Evolutionary conservation across 2,113 vertebrate genomes (phyloP), one percentile per base, ranked within the genome.

Genomic region (Grallaria varia): DNA sequence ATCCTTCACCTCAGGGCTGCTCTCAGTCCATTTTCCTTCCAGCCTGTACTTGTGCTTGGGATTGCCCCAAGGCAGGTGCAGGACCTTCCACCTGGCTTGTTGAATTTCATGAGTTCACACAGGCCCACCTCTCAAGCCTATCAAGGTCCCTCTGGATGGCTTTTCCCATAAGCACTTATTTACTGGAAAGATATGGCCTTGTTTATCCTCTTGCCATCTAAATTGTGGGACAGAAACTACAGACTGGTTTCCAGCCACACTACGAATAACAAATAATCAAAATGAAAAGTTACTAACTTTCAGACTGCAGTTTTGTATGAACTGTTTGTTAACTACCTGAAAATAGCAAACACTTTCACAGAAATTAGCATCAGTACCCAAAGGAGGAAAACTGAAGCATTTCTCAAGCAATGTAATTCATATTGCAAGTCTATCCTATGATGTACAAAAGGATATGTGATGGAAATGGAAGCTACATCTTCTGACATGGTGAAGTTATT

Each of bases 111-210:
- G 59, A 62, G 37, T 27, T 62, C 35, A 39, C 25, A 62, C 17
- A 62, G 17, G 14, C n/a, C 25, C 24, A 39, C 24, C 35, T 19
- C 59, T 60, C 35, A 60, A 39, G 25, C 35, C 11, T 39, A 17
- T 19, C 35, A 25, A 60, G 23, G 35, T 37, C 35, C 58, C 35
- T 62, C 30, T 62, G 1, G 1, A 11, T 50, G 27, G 12, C 22
- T 42, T 35, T 82, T 82, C 44, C 42, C 33, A 55, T 69, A 93
- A 71, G 27, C 24, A 78, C 9, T 72, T 62, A 75, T 72, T 83
- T 83, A 4, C 24, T 0, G 0, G 7, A 58, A 87, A 44, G 13
- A 23, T 22, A 62, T 13, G 7, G 10, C n/a, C 33, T 83, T 76
- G 13, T 83, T 83, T 87, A 55, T 78, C 87, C 50, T 82, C 19